phyloP scores from a whole-genome alignment of 2,113 vertebrate species.

The Scopus umbretta region DNA sequence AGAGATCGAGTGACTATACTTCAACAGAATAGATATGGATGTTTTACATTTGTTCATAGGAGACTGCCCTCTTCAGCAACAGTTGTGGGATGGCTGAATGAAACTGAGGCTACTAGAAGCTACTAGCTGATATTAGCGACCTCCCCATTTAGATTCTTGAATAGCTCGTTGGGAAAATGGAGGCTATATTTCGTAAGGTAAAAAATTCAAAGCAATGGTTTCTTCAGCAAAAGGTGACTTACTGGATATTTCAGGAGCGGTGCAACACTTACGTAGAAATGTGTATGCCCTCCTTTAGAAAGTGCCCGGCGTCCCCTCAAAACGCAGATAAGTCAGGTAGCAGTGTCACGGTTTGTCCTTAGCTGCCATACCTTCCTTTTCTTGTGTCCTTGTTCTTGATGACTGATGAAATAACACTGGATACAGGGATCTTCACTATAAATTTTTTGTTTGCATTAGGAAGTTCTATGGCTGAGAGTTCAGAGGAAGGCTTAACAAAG shows the following conservation, averaged over 20 bases:
- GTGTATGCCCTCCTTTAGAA: neutral
- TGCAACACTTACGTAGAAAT: neutral
- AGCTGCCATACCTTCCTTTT: neutral
- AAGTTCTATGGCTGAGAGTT: neutral
- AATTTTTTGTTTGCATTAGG: neutral
- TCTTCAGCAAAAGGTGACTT: no score
- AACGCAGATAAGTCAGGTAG: neutral
- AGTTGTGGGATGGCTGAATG: no score
- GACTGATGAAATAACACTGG: neutral
- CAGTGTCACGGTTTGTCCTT: neutral
- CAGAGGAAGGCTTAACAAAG: neutral
- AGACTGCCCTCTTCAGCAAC: no score
- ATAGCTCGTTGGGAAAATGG: no score
- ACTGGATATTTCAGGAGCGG: neutral
- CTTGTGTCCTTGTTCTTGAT: neutral
- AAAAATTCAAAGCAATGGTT: no score
- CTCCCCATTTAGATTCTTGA: no score
- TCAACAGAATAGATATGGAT: no score
- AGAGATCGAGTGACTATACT: accelerated
- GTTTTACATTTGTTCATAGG: no score
- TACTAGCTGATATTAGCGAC: no score
- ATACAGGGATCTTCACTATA: neutral
- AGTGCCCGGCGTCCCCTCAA: neutral
- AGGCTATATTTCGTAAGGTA: no score
- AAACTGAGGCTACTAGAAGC: no score